Evolutionary conservation across 2,797 vertebrate species (phyloP).

Genomic region (Anomalospiza imberbis): DNA sequence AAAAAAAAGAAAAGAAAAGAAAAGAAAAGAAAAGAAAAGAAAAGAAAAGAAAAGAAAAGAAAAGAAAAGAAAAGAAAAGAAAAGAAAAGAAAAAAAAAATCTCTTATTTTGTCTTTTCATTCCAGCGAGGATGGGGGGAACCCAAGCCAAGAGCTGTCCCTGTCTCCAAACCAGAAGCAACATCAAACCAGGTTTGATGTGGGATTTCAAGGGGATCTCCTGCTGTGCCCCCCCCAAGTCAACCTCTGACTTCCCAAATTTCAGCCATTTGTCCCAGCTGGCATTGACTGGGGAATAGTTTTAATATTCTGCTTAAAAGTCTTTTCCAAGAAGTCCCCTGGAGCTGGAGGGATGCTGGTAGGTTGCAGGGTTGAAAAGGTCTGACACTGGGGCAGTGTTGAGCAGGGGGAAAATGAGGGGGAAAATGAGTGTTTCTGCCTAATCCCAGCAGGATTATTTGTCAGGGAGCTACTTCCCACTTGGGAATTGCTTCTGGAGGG

Average conservation of each 20-base stretch:
- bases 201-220: background rate
- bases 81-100: too few species aligned
- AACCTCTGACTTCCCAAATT: background rate
- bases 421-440: rapidly evolving
- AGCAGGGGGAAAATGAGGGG: background rate
- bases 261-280: background rate
- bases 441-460: background rate
- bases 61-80: too few species aligned
- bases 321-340: background rate
- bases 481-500: background rate
- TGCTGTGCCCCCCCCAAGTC: rapidly evolving
- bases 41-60: background rate
- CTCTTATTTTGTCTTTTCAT: background rate
- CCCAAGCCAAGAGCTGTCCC: background rate
- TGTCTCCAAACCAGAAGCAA: background rate
- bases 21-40: background rate
- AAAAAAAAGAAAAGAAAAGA: too few species aligned
- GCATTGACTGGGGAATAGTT: background rate
- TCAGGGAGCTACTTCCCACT: background rate
- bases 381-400: rapidly evolving
- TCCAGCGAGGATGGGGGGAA: rapidly evolving
- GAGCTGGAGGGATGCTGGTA: rapidly evolving
- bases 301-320: background rate
- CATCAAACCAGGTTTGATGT: background rate
- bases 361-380: background rate